Evolutionary conservation across 2,797 vertebrate genomes (phyloP).

Genomic region (Gila robusta): DNA sequence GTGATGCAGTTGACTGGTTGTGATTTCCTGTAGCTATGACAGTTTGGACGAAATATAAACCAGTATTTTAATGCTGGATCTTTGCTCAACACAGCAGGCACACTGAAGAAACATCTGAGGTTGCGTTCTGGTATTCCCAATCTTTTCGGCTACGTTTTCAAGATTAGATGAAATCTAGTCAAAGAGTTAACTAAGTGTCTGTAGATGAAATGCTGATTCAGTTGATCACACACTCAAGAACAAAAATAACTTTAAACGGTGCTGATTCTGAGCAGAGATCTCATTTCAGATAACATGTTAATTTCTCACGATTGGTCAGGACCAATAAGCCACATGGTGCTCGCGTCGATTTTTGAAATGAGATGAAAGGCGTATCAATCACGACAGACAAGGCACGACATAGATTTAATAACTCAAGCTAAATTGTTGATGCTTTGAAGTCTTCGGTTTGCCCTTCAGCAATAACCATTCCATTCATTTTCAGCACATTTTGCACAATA

Average conservation of each 20-base stretch:
- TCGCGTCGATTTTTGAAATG: neutral
- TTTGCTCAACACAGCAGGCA: neutral
- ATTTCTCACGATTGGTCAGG: conserved; percentile 6
- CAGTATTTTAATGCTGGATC: neutral
- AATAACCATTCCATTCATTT: conserved; percentile 37
- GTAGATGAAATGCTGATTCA: conserved; percentile 16
- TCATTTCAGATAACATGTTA: conserved; percentile 31
- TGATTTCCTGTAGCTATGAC: neutral
- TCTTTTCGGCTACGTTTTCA: neutral
- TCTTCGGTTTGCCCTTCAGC: conserved; percentile 42
- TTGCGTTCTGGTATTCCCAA: neutral
- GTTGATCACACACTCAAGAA: neutral
- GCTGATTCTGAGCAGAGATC: conserved; percentile 22
- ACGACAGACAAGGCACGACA: conserved; percentile 36
- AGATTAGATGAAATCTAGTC: neutral
- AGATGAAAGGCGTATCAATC: conserved; percentile 15
- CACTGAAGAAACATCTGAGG: neutral
- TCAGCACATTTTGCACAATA: conserved; percentile 60
- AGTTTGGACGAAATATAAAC: neutral
- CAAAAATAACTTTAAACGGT: conserved; percentile 32
- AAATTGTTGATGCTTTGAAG: conserved; percentile 37
- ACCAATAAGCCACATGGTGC: conserved; percentile 24
- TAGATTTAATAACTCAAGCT: conserved; percentile 29
- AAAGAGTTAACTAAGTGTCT: neutral
- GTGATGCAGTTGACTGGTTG: neutral